Percentiles rank a stretch among this genome's conserved stretches.
These are phyloP conservation scores for Dendronephthya gigantea DNA, from an alignment of 64 coral and sea anemone genomes.

Conservation along the genomic window DNA sequence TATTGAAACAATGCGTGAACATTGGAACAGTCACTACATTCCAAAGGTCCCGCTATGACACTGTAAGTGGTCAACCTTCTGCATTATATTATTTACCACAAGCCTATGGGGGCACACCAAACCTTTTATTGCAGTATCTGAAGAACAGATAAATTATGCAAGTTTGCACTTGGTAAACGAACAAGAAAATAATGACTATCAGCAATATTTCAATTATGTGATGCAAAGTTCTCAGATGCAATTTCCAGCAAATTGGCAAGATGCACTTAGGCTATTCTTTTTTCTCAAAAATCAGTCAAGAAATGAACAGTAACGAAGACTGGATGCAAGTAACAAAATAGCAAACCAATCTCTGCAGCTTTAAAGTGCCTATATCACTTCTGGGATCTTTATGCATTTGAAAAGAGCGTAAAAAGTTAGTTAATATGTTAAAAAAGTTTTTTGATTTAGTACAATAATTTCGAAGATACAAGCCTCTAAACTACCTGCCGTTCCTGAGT, in stretches of 20 bases:
- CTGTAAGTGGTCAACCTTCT: slow-evolving; percentile 1
- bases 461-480: too few relatives aligned
- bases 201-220: slow-evolving; percentile 9
- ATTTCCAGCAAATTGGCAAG: slow-evolving; percentile 4
- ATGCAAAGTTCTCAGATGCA: slow-evolving; percentile 8
- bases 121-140: not conserved
- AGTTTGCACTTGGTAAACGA: not conserved
- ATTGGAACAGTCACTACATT: slow-evolving; percentile 11
- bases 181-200: slow-evolving; percentile 6
- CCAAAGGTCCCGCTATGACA: slow-evolving; percentile 6
- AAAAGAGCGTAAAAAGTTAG: too few relatives aligned
- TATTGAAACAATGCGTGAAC: not conserved
- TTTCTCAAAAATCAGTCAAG: not conserved
- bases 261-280: not conserved
- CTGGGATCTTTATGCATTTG: too few relatives aligned
- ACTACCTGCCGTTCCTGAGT: too few relatives aligned
- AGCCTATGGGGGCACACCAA: not conserved
- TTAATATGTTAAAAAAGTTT: too few relatives aligned
- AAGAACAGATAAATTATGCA: slow-evolving; percentile 15
- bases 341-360: too few relatives aligned
- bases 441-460: too few relatives aligned
- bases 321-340: not conserved
- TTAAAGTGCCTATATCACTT: too few relatives aligned
- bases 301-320: not conserved
- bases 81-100: slow-evolving; percentile 6